Conservation (phyloP, 1,140 invertebrate species). For the Penaeus chinensis region DNA sequence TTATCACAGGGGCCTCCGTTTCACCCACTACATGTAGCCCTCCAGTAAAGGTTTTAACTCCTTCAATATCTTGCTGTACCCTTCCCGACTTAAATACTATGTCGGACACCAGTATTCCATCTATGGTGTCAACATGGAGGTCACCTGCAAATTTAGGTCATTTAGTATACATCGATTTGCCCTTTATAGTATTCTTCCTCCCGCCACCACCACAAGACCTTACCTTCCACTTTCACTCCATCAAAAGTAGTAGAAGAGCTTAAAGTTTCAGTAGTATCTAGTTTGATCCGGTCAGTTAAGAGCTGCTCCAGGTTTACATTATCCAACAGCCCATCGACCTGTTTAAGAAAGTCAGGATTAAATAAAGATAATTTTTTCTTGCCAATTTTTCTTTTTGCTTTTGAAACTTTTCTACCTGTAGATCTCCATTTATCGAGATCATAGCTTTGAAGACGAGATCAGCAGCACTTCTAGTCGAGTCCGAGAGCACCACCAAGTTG, state of each 20-base stretch:
- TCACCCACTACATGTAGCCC: constrained; percentile 24
- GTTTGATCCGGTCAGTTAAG: not conserved
- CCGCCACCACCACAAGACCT: not conserved
- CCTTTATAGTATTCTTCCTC: too few relatives aligned
- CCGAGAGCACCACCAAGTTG: constrained; percentile 6
- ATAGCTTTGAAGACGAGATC: not conserved
- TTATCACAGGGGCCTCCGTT: not conserved
- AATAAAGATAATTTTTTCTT: not conserved
- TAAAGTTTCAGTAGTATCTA: constrained; percentile 10
- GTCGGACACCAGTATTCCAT: constrained; percentile 20
- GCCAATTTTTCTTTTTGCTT: not conserved
- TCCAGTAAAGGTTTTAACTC: constrained; percentile 22
- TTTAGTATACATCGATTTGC: too few relatives aligned
- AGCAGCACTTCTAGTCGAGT: not conserved
- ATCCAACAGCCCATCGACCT: constrained; percentile 36
- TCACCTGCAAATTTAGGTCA: constrained; percentile 13
- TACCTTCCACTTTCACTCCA: constrained; percentile 37
- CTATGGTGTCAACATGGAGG: constrained; percentile 1
- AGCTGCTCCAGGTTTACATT: constrained; percentile 19
- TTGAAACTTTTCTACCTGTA: not conserved
- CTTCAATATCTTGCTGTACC: constrained; percentile 10
- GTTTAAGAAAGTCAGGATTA: not conserved
- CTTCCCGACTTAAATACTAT: constrained; percentile 29
- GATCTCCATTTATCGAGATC: not conserved
- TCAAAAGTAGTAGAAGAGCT: not conserved